phyloP scores from a whole-genome alignment of 2,888 invertebrate genomes.

The Oligia fasciuncula region DNA sequence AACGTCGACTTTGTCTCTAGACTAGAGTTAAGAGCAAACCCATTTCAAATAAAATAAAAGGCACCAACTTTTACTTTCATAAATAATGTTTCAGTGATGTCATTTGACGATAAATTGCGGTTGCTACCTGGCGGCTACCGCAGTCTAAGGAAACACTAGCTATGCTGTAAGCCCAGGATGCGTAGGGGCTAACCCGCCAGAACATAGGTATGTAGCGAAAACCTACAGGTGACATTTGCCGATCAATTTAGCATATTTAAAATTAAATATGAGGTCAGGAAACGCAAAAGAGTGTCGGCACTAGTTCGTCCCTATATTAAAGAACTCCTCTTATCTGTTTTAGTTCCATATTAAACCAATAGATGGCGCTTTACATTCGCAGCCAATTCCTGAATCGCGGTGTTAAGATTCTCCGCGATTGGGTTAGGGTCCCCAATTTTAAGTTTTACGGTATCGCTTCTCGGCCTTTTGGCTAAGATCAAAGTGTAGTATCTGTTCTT shows the following conservation, averaged over 20 bases:
- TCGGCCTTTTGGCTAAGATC: conserved; percentile 36
- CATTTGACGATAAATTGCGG: no score
- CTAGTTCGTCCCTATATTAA: neutral
- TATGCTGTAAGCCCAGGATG: no score
- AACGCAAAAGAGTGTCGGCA: neutral
- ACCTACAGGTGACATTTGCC: neutral
- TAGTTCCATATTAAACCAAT: conserved; percentile 6
- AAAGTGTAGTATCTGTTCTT: conserved; percentile 47
- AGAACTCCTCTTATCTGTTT: neutral
- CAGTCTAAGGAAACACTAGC: no score
- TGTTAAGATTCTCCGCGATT: conserved; percentile 24
- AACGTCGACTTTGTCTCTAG: no score
- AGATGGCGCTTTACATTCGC: conserved; percentile 35
- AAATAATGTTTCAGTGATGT: no score
- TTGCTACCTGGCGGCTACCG: no score
- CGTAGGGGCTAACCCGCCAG: neutral
- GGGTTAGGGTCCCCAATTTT: neutral
- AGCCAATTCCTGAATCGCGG: conserved; percentile 19
- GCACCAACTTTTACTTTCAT: no score
- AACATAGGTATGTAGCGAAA: neutral
- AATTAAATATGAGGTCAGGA: neutral
- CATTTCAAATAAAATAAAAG: no score
- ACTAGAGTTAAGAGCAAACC: no score
- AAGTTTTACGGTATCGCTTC: neutral
- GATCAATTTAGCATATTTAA: neutral